Evolutionary conservation across 2,113 vertebrate species (phyloP).

Genomic region (Eidolon helvum): DNA sequence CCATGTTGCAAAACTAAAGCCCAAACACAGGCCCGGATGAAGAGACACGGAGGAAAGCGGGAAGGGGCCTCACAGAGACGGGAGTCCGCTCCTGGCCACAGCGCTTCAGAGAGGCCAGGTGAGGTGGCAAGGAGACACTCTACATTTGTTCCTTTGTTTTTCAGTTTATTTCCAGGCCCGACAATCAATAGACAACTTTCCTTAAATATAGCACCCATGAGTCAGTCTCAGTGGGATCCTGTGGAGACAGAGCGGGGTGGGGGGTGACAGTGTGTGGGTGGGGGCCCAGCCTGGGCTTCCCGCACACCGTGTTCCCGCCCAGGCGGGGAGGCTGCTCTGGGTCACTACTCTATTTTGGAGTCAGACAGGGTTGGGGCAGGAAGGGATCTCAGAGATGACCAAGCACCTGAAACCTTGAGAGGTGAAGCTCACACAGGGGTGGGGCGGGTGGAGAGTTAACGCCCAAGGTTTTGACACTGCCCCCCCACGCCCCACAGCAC

Average conservation of each 20-base stretch:
- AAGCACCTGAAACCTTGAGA: background rate
- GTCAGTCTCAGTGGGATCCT: background rate
- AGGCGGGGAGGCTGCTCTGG: background rate
- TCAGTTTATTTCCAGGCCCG: background rate
- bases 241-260: background rate
- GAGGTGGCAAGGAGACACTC: background rate
- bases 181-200: background rate
- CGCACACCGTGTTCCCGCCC: background rate
- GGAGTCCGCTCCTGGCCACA: background rate
- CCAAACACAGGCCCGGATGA: background rate
- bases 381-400: background rate
- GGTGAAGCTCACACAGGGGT: background rate
- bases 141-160: background rate
- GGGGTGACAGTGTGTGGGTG: background rate
- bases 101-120: background rate
- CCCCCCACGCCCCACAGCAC: background rate
- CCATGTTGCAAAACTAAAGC: background rate
- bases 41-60: background rate
- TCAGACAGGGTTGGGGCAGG: background rate
- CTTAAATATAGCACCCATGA: constrained; percentile 31
- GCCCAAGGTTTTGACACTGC: background rate
- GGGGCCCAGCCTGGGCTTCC: background rate
- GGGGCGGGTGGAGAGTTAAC: rapidly evolving
- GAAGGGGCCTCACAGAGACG: background rate
- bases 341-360: background rate